phyloP scores from a whole-genome alignment of 35 echinoderm and acorn worm species.

The Stichopus chloronotus region DNA sequence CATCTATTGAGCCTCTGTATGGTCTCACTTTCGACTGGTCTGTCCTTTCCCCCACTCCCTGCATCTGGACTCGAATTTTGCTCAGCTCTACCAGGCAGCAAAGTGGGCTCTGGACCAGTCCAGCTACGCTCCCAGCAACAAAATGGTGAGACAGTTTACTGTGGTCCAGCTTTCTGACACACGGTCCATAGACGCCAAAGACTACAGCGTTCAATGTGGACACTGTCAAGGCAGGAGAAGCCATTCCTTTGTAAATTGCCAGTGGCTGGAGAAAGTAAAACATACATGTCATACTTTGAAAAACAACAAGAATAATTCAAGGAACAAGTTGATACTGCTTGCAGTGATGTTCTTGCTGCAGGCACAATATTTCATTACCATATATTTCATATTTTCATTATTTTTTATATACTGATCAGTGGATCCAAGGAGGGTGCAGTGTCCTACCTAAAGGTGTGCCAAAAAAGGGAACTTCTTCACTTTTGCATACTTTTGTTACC shows the following conservation, averaged over 20 bases:
- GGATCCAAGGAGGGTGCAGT: too few species aligned
- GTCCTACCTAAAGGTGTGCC: too few species aligned
- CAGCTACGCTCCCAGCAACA: slow-evolving; percentile 28
- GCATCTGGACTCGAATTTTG: slow-evolving; percentile 67
- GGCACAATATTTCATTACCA: too few species aligned
- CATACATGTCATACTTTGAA: not conserved
- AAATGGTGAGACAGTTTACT: slow-evolving; percentile 17
- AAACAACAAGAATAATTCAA: too few species aligned
- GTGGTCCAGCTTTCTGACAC: not conserved
- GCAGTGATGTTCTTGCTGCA: too few species aligned
- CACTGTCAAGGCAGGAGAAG: not conserved
- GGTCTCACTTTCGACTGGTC: not conserved
- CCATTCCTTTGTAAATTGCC: slow-evolving; percentile 58
- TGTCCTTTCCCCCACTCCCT: slow-evolving; percentile 49
- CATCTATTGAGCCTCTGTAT: slow-evolving; percentile 57
- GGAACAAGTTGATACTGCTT: too few species aligned
- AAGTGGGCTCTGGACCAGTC: slow-evolving; percentile 37
- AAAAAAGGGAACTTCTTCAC: too few species aligned
- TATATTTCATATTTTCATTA: too few species aligned
- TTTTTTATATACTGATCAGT: too few species aligned
- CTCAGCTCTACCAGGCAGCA: slow-evolving; percentile 46
- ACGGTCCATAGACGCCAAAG: slow-evolving; percentile 51
- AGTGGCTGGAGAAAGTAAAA: not conserved
- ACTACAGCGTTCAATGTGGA: slow-evolving; percentile 20
- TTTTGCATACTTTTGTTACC: too few species aligned